Base-by-base conservation (phyloP, 2,113 vertebrate genomes). In the Spheniscus mendiculus region DNA sequence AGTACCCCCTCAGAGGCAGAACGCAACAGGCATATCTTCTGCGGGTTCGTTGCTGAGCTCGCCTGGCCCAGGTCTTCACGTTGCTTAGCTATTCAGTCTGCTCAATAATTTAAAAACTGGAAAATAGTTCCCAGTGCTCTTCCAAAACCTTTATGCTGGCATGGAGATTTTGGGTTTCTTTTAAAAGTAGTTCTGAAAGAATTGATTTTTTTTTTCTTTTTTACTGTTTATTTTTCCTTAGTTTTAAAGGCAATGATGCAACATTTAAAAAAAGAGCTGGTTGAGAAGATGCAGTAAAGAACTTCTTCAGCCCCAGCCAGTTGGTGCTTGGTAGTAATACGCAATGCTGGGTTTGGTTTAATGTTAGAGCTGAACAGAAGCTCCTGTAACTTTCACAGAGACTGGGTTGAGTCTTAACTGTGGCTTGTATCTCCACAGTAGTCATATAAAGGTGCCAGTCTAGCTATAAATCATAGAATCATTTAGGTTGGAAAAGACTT, bases 1-100 rank as follows among this genome's bases (percentile, higher is more conserved):
- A 26, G 8, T 19, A 44, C 1, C 5, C 7, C 10, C 11, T 53
- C n/a, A 77, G 16, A 78, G 12, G 22, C 49, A 70, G 16, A 19
- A 6, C 1, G 3, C 32, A 40, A 26, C 18, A 52, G n/a, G 23
- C 7, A 2, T 12, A 17, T 38, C 21, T 62, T 53, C 47, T 0
- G 1, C 23, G 55, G 16, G 2, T 40, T 82, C 27, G 32, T 66
- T 44, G 26, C 58, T 23, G 47, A 19, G 32, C 21, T 85, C 29
- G 17, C 5, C 32, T 45, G 40, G 32, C 44, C n/a, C 38, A 40
- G 26, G 10, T 40, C 26, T 36, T 26, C 53, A 50, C 16, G 12
- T 55, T 78, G 12, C 47, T 72, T 49, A 73, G 40, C 27, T 53
- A 9, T 87, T 72, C 23, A n/a, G 5, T 21, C 0, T 0, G 23